Evolutionary conservation across 1,140 invertebrate genomes (phyloP).

Genomic region (Drosophila nasuta): DNA sequence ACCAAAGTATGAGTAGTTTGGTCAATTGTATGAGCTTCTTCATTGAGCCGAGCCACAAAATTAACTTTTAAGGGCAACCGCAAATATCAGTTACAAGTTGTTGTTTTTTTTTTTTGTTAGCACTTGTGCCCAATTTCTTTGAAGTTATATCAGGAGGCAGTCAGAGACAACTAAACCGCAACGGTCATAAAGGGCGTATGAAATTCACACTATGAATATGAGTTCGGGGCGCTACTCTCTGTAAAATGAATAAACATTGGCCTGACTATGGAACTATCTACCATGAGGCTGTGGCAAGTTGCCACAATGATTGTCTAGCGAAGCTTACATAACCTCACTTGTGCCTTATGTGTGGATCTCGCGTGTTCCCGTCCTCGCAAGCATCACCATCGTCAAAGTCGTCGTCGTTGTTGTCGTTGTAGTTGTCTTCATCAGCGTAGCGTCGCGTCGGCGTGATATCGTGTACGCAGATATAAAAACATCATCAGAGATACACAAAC

Average conservation of each 20-base stretch:
- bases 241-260: constrained; percentile 71
- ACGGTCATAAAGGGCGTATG: constrained; percentile 28
- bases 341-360: constrained; percentile 57
- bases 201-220: constrained; percentile 46
- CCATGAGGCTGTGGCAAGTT: constrained; percentile 26
- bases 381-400: background rate
- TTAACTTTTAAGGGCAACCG: constrained; percentile 63
- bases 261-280: background rate
- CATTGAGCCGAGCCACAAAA: constrained; percentile 34
- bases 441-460: constrained; percentile 62
- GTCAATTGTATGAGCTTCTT: constrained; percentile 9
- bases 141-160: constrained; percentile 21
- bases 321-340: constrained; percentile 74
- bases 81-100: constrained; percentile 42
- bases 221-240: background rate
- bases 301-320: constrained; percentile 36
- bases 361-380: constrained; percentile 59
- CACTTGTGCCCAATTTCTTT: constrained; percentile 67
- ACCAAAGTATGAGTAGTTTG: background rate
- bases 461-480: constrained; percentile 61
- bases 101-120: constrained; percentile 20
- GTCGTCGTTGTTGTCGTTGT: constrained; percentile 37
- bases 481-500: constrained; percentile 50
- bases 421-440: background rate
- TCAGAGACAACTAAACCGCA: constrained; percentile 36